A percentile compares a stretch with the other conserved stretches of the same genome.
Evolutionary conservation across 2,113 vertebrate genomes (phyloP).

Genomic region (Archocentrus centrarchus): DNA sequence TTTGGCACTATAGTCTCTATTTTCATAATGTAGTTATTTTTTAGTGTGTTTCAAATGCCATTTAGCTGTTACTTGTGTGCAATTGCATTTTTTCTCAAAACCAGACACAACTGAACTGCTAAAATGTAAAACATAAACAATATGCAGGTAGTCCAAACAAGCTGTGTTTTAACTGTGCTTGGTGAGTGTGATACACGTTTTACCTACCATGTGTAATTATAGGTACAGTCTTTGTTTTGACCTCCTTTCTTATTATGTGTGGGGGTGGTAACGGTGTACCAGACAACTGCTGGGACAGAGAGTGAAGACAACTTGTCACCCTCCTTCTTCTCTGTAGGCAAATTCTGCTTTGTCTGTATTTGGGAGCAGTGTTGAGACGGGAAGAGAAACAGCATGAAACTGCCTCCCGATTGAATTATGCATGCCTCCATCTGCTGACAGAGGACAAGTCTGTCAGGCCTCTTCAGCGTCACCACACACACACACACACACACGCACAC

Average conservation of each 20-base stretch:
- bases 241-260: neutral
- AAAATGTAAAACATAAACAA: too few species aligned
- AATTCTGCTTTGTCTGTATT: constrained; percentile 61
- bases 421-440: constrained; percentile 80
- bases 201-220: neutral
- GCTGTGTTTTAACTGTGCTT: neutral
- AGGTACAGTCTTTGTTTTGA: neutral
- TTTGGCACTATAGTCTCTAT: too few species aligned
- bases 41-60: too few species aligned
- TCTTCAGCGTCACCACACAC: constrained; percentile 66
- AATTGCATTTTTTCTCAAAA: too few species aligned
- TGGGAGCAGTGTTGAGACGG: constrained; percentile 69
- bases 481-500: constrained; percentile 34
- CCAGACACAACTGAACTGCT: too few species aligned
- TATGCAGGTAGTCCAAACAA: too few species aligned
- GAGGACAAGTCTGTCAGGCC: constrained; percentile 77
- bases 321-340: constrained; percentile 28
- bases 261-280: neutral
- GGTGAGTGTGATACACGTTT: neutral
- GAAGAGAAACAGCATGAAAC: constrained; percentile 79
- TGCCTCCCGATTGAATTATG: constrained; percentile 78
- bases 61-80: too few species aligned
- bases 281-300: constrained; percentile 30
- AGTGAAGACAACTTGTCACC: constrained; percentile 20
- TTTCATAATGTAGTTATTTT: too few species aligned